These are phyloP conservation scores for Saturnia pavonia DNA, from an alignment of 2,888 invertebrate genomes.

Conservation along the genomic window DNA sequence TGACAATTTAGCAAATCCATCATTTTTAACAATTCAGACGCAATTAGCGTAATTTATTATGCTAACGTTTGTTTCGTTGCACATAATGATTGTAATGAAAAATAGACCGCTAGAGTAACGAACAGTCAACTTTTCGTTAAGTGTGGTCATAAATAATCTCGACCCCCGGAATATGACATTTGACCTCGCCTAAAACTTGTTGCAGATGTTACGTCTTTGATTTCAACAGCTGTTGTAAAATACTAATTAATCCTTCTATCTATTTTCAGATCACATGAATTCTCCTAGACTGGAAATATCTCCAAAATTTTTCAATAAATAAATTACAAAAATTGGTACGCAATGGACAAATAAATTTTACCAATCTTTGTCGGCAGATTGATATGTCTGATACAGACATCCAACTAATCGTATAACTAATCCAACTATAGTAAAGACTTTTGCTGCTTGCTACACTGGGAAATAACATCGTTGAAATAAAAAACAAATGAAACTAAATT, in stretches of 20 bases:
- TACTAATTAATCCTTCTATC: background rate
- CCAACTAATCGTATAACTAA: background rate
- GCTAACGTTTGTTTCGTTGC: background rate
- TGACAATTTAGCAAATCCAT: background rate
- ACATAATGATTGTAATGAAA: slow-evolving; percentile 24
- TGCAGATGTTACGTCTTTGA: slow-evolving; percentile 12
- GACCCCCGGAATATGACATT: slow-evolving; percentile 42
- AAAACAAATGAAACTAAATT: background rate
- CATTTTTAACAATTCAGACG: background rate
- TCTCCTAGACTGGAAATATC: background rate
- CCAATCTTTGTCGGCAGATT: background rate
- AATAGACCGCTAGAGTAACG: no score
- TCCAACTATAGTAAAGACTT: background rate
- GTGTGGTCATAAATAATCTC: slow-evolving; percentile 39
- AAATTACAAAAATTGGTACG: background rate
- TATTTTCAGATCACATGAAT: background rate
- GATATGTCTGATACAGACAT: slow-evolving; percentile 6
- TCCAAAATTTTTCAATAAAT: background rate
- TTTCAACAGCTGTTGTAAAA: slow-evolving; percentile 25
- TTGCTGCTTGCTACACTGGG: background rate
- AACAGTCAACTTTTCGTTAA: slow-evolving; percentile 22
- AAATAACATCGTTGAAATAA: background rate
- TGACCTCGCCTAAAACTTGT: slow-evolving; percentile 39
- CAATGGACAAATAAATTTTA: background rate
- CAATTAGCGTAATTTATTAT: background rate